Evolutionary conservation across 2,888 invertebrate genomes (phyloP), one percentile per base, ranked within the genome.

Genomic region (Chromoteleia sp.): DNA sequence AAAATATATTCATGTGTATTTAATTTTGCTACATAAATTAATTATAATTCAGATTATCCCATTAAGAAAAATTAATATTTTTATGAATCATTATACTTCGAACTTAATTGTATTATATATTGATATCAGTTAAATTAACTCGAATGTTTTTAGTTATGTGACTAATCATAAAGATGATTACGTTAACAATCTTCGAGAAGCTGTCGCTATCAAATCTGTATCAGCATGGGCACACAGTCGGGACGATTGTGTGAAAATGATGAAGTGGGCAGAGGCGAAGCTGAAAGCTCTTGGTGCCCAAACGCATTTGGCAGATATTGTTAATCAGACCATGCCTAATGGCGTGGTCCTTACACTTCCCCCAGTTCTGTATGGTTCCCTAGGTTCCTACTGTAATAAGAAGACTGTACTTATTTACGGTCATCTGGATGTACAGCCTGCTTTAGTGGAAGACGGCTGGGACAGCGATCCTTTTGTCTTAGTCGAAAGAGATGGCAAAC

Each of bases 351-450:
- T 98, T 50, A 95, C 95, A 54, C 92, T 98, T 58, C 99, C 99
- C 0, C 98, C 98, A 19, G 96, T 97, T 3, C 91, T 99, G 48
- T 93, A 98, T 30, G 98, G 96, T 43, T 92, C 92, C 30, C 93
- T 98, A 56, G 98, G 98, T 84, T 86, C 84, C 1, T 97, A 98
- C 89, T 93, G 95, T 0, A 94, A 94, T 41, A 99, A 99, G 93
- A 98, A 97, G 89, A 99, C 99, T 4, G 95, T 99, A 45, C 95
- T 97, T 74, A 93, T 99, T 73, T 99, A 99, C 92, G 99, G 99
- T 0, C 99, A 99, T 92, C 94, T 99, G 88, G 99, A 99, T 93
- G 99, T 99, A 0, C 99, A 99, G 91, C 99, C 99, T 7, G 99
- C 99, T 0, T 91, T 95, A 29, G 95, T 95, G 89, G 96, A 96